Conservation (phyloP, 2,888 invertebrate species). For the Hanleya hanleyi region DNA sequence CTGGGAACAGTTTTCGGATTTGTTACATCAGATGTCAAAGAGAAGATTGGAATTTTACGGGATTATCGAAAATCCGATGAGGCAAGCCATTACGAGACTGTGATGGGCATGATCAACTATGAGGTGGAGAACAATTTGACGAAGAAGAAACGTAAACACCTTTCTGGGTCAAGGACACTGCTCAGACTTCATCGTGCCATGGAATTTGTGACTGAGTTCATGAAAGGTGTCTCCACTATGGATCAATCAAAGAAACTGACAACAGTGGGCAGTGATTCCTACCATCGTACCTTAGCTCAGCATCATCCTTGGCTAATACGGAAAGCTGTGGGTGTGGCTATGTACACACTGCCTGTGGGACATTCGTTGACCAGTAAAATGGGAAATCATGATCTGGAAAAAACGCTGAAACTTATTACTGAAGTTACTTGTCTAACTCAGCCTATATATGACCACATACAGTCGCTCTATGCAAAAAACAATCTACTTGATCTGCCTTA, state of each 20-base stretch:
- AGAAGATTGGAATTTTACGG: constrained; percentile 87
- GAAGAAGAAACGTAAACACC: constrained; percentile 73
- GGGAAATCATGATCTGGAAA: constrained; percentile 39
- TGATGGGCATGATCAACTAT: constrained; percentile 89
- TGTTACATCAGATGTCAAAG: constrained; percentile 90
- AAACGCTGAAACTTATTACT: constrained; percentile 38
- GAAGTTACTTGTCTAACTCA: constrained; percentile 24
- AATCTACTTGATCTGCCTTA: constrained; percentile 54
- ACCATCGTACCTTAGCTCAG: constrained; percentile 87
- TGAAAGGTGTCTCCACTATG: constrained; percentile 79
- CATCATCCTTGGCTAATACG: constrained; percentile 89
- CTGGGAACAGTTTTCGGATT: constrained; percentile 94
- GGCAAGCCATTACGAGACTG: constrained; percentile 77
- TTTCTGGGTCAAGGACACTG: constrained; percentile 90
- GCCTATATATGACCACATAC: constrained; percentile 48
- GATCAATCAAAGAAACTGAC: constrained; percentile 63
- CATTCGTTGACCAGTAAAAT: constrained; percentile 77
- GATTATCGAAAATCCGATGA: constrained; percentile 75
- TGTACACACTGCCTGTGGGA: constrained; percentile 88
- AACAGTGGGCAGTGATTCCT: constrained; percentile 83
- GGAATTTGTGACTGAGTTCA: constrained; percentile 90
- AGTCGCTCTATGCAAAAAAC: constrained; percentile 52
- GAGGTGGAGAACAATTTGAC: constrained; percentile 83
- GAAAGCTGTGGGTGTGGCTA: constrained; percentile 83
- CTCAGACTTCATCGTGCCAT: constrained; percentile 92